Evolutionary conservation across 2,113 vertebrate genomes (phyloP).

Genomic region (Pterocles orientalis): DNA sequence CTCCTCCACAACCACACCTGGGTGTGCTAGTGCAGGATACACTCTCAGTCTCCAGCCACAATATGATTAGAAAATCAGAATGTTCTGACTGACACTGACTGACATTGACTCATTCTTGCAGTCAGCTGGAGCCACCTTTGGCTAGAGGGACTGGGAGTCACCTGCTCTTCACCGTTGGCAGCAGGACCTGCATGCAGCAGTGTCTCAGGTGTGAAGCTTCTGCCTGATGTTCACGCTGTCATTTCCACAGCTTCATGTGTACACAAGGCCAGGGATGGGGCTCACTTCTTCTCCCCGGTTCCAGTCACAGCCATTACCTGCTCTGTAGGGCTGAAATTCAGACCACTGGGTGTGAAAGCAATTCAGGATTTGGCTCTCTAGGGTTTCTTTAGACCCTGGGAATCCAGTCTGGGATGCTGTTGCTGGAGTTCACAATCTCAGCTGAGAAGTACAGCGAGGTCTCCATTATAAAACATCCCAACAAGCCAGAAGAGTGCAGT

Average conservation of each 20-base stretch:
- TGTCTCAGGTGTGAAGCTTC: neutral
- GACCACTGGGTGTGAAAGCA: fast-evolving
- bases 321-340: neutral
- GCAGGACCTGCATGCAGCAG: neutral
- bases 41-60: fast-evolving
- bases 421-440: neutral
- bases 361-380: neutral
- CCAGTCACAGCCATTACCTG: neutral
- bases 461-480: neutral
- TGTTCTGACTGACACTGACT: fast-evolving
- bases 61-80: neutral
- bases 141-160: fast-evolving
- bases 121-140: neutral
- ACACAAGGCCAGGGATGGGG: neutral
- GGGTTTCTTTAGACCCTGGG: neutral
- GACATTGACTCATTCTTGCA: neutral
- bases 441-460: fast-evolving
- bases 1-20: neutral
- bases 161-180: neutral
- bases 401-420: neutral
- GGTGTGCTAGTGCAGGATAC: neutral
- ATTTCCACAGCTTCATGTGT: neutral
- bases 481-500: fast-evolving
- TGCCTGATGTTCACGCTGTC: neutral
- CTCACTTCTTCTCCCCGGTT: neutral